Evolutionary conservation across 2,113 vertebrate genomes (phyloP).

Genomic region (Nesoenas mayeri): DNA sequence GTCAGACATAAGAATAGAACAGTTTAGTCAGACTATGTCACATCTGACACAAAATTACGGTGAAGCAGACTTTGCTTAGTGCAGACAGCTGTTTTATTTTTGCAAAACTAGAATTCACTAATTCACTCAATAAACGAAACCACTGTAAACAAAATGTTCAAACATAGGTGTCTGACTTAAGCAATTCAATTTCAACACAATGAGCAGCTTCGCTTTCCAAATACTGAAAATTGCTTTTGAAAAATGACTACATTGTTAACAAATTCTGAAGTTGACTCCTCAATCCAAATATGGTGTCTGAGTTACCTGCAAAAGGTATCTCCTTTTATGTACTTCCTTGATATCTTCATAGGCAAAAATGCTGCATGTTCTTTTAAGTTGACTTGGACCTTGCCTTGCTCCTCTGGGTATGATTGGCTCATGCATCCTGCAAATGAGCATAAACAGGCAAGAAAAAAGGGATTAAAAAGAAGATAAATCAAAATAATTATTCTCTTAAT

Average conservation of each 20-base stretch:
- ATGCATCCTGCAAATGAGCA: slow-evolving; percentile 81
- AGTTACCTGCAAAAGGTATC: slow-evolving; percentile 93
- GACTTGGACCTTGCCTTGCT: slow-evolving; percentile 93
- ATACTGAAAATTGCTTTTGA: neutral
- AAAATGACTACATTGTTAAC: rapidly evolving
- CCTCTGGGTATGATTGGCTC: slow-evolving; percentile 97
- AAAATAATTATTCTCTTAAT: neutral
- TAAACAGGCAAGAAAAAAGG: neutral
- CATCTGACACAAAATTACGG: neutral
- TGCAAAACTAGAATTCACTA: neutral
- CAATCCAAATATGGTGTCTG: neutral
- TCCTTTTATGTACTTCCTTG: slow-evolving; percentile 96
- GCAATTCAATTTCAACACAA: neutral
- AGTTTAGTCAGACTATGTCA: neutral
- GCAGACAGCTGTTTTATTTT: neutral
- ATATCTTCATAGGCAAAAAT: slow-evolving; percentile 99
- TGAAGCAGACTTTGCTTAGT: neutral
- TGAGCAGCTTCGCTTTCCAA: neutral
- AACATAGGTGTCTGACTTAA: neutral
- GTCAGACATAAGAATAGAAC: neutral
- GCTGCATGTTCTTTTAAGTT: slow-evolving; percentile 94
- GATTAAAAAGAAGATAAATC: neutral
- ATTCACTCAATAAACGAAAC: neutral
- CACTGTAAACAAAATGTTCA: neutral
- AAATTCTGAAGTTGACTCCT: neutral